Conservation (phyloP, 2,113 vertebrate species). For the Burhinus oedicnemus region DNA sequence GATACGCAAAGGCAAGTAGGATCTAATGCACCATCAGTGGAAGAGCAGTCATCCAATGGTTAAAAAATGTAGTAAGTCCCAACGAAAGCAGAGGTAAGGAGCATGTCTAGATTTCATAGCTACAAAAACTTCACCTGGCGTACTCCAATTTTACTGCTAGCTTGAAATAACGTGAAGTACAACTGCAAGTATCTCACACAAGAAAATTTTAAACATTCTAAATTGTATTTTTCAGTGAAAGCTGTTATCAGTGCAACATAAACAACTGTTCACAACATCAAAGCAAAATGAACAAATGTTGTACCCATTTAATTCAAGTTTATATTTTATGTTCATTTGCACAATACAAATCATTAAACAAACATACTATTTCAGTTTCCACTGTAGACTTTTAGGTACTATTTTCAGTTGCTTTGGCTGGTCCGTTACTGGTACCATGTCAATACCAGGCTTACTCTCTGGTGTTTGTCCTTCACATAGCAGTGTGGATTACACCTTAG, state of each 20-base stretch:
- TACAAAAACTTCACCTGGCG: neutral
- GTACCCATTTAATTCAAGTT: neutral
- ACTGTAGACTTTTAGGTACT: neutral
- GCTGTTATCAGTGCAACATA: neutral
- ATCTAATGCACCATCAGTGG: neutral
- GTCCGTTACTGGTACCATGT: neutral
- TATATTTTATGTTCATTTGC: slow-evolving; percentile 49
- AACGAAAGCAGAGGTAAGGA: neutral
- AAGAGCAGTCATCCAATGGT: neutral
- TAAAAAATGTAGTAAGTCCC: neutral
- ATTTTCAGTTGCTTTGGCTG: slow-evolving; percentile 14
- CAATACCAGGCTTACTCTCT: neutral
- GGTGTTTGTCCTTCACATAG: neutral
- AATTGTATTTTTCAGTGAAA: neutral
- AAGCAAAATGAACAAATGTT: neutral
- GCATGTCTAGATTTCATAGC: fast-evolving
- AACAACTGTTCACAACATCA: neutral
- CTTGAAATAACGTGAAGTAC: neutral
- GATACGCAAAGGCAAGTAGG: neutral
- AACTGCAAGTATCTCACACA: neutral
- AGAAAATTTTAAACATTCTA: neutral
- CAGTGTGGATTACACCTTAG: neutral
- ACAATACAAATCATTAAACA: slow-evolving; percentile 29
- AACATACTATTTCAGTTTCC: neutral
- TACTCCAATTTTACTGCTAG: neutral